These are phyloP conservation scores for Xyrichtys novacula DNA, from an alignment of 2,797 vertebrate species.

Conservation along the genomic window DNA sequence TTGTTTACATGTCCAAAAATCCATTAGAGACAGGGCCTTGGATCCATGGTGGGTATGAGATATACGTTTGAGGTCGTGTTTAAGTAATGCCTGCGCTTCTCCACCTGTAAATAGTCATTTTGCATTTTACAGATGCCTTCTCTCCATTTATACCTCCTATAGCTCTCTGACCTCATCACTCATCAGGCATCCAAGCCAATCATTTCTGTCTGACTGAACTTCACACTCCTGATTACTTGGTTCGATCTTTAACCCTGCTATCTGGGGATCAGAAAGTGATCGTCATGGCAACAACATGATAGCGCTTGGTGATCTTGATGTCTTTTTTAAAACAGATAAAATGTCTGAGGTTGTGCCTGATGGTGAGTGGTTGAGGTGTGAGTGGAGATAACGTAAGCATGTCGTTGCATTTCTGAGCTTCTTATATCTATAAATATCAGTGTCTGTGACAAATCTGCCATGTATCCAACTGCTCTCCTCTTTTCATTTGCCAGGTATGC, in stretches of 20 bases:
- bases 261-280: constrained; percentile 21
- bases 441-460: constrained; percentile 3
- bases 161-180: constrained; percentile 33
- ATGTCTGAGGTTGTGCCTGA: background rate
- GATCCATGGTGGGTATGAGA: constrained; percentile 7
- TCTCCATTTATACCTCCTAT: constrained; percentile 37
- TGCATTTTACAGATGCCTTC: background rate
- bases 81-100: background rate
- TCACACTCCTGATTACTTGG: constrained; percentile 61
- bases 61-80: background rate
- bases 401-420: background rate
- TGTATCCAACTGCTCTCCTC: background rate
- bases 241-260: constrained; percentile 55
- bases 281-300: constrained; percentile 21
- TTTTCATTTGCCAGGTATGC: constrained; percentile 25
- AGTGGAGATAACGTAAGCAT: background rate
- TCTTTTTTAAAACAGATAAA: constrained; percentile 29
- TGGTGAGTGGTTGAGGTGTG: background rate
- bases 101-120: constrained; percentile 7
- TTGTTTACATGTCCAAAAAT: constrained; percentile 53
- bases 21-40: constrained; percentile 26
- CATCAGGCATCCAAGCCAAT: constrained; percentile 14
- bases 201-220: constrained; percentile 53
- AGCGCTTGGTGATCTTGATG: constrained; percentile 4
- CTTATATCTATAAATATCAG: constrained; percentile 5